Base-by-base conservation (phyloP, 2,113 vertebrate genomes). In the Dipodomys spectabilis region DNA sequence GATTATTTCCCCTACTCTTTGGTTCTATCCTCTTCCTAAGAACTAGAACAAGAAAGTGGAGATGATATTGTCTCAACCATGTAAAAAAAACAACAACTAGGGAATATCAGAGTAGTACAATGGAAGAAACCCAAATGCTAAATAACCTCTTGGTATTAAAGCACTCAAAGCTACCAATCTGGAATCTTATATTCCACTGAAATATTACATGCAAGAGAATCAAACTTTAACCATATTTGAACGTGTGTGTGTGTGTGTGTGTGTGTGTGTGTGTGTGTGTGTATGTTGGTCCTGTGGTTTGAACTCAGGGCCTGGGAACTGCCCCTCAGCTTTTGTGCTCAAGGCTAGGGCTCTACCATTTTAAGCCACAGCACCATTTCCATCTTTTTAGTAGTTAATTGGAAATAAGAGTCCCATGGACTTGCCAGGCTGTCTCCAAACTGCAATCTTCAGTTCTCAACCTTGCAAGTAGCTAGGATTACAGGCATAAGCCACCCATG, bases 221-320 rank as follows among this genome's bases (percentile, higher is more conserved):
- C 75, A 77, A 65, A 72, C 57, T 35, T 68, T 75, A 88, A 73
- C 74, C 57, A 81, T 72, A 78, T 71, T 85, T 94, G 81, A 60
- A 11, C 62, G 71, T 77, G 68, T 88, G 88, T 82, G 32, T 78
- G 49, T 49, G 49, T 49, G 49, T 49, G 49, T 49, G 49, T 49
- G 49, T 49, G 49, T 49, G 49, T 49, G 49, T 49, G 49, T 49
- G 49, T 49, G 49, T 49, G 49, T 49, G 49, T 49, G 45, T 49
- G 45, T 49, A 6, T 49, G 12, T 1, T 49, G 49, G 49, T 49
- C 49, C 49, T 49, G 12, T 9, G 49, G 49, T 12, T 49, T 49
- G 49, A 49, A 49, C 49, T 57, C 53, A 57, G 15, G 53, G 15
- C 53, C 53, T 57, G 53, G 53, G 53, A 57, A 57, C 53, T 57